Conservation (phyloP, 2,113 vertebrate genomes). For the Sinocyclocheilus anophthalmus region DNA sequence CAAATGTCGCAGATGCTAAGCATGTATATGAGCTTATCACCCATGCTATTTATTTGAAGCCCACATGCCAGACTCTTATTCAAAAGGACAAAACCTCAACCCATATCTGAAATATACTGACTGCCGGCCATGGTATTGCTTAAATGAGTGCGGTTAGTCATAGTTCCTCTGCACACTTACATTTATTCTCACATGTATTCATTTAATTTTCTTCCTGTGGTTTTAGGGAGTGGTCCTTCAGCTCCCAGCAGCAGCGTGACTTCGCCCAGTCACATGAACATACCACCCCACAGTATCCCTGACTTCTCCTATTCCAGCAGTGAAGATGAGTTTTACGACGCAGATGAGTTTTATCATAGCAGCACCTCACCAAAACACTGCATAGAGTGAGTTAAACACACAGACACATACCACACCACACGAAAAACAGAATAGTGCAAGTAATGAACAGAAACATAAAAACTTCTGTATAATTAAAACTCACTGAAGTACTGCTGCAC, state of each 20-base stretch:
- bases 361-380: slow-evolving; percentile 91
- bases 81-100: slow-evolving; percentile 1
- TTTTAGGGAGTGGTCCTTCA: slow-evolving; percentile 88
- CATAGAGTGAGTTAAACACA: slow-evolving; percentile 81
- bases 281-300: slow-evolving; percentile 92
- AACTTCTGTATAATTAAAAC: neutral
- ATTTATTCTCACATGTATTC: neutral
- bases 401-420: too few species aligned
- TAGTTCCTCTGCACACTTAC: neutral
- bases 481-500: neutral
- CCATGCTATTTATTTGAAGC: neutral
- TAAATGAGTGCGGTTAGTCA: slow-evolving; percentile 1
- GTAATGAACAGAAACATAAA: neutral
- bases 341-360: slow-evolving; percentile 95
- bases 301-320: slow-evolving; percentile 99
- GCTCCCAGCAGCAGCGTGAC: slow-evolving; percentile 92
- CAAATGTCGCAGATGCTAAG: neutral
- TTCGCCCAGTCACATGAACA: slow-evolving; percentile 90
- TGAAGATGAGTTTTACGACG: slow-evolving; percentile 98
- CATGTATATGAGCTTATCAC: neutral
- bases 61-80: neutral
- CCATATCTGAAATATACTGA: neutral
- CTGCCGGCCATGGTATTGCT: neutral
- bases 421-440: too few species aligned
- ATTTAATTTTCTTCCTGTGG: neutral